Evolutionary conservation across 2,797 vertebrate genomes (phyloP), one percentile per base, ranked within the genome.

Genomic region (Aythya fuligula): DNA sequence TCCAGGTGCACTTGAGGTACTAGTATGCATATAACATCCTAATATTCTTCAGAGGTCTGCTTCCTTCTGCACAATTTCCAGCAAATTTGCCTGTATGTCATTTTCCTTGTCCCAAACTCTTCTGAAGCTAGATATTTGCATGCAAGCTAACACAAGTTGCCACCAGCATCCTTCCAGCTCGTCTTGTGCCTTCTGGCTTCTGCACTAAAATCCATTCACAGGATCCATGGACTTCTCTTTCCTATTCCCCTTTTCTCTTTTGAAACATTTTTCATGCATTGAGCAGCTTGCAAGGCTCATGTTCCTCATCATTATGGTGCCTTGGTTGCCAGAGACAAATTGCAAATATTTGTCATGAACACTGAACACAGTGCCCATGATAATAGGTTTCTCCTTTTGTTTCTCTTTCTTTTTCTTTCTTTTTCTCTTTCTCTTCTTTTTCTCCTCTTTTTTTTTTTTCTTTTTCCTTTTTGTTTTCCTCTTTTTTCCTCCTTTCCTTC

Each of bases 321-420:
- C 66, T 88, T 1, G 1, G 9, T 43, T 93, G 38, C 87, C 62
- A 88, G 76, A 83, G 58, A 94, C 32, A 86, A 94, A 78, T 75
- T 75, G 36, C 67, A 94, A 89, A 75, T 92, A 81, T 84, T 93
- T 93, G n/a, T 85, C 34, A 83, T 72, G 65, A 80, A 54, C 27
- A 51, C 16, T 82, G 72, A 89, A 90, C 10, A 90, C 25, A 8
- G 36, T 5, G 13, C n/a, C 47, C 69, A 49, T 80, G n/a, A 76
- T 82, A 54, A 93, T 27, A 76, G n/a, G 11, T 62, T 94, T 83
- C 1, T 2, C 51, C 9, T 53, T 20, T 30, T 20, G 41, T 22
- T 41, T 58, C 45, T 81, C 66, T 5, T 3, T 19, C 16, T 24
- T 58, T 66, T 56, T 45, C 34, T 39, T 24, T 43, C 19, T 30